Evolutionary conservation across 2,113 vertebrate genomes (phyloP).

Genomic region (Megaceryle maxima): DNA sequence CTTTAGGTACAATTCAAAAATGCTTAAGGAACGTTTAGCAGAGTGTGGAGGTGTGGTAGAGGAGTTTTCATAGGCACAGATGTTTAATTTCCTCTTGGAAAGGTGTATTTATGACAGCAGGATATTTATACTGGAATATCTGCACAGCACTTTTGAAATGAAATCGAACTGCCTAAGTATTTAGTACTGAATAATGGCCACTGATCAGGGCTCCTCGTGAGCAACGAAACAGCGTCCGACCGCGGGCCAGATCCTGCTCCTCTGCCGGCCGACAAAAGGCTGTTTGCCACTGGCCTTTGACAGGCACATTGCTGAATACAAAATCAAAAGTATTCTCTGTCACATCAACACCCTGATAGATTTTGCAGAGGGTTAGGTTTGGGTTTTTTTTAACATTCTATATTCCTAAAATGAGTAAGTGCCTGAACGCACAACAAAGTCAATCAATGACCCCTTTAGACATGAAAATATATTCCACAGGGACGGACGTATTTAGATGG

Average conservation of each 20-base stretch:
- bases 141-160: neutral
- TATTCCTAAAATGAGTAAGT: neutral
- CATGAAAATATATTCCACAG: neutral
- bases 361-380: neutral
- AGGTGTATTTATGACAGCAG: neutral
- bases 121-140: neutral
- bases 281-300: neutral
- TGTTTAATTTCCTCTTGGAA: constrained; percentile 11
- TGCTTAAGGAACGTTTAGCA: neutral
- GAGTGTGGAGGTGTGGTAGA: neutral
- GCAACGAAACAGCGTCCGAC: neutral
- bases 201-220: neutral
- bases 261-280: neutral
- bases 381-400: neutral
- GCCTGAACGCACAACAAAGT: neutral
- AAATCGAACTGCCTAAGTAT: neutral
- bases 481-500: neutral
- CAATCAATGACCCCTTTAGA: neutral
- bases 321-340: neutral
- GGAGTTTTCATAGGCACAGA: neutral
- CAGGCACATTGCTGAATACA: neutral
- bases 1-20: neutral
- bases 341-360: neutral
- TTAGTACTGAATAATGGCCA: neutral
- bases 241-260: neutral